Evolutionary conservation across 2,888 invertebrate genomes (phyloP).

Genomic region (Drosophila nr. perissopoda): DNA sequence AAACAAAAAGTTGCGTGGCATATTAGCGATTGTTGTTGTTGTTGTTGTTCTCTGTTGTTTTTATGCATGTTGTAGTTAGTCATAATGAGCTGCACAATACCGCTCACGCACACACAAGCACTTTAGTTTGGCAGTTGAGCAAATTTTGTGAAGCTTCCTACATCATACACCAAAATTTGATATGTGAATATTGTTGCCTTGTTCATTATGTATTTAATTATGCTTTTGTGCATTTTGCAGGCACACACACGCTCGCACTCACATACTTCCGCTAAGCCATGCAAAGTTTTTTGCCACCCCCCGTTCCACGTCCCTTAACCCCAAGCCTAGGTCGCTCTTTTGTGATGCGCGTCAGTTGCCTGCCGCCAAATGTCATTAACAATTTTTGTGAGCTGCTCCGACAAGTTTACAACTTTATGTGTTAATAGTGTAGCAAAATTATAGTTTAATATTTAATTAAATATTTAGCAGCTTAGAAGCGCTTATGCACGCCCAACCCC

Average conservation of each 20-base stretch:
- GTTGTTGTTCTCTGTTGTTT: conserved; percentile 3
- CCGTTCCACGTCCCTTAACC: background rate
- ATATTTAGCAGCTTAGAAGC: conserved; percentile 63
- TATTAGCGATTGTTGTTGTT: conserved; percentile 6
- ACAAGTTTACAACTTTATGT: conserved; percentile 69
- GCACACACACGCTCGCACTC: conserved; percentile 31
- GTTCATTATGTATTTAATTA: conserved; percentile 81
- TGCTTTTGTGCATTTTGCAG: conserved; percentile 74
- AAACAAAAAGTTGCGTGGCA: conserved; percentile 14
- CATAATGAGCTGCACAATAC: conserved; percentile 50
- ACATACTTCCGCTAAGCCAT: conserved; percentile 48
- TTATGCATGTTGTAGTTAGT: conserved; percentile 9
- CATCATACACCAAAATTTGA: conserved; percentile 45
- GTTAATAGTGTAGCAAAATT: conserved; percentile 67
- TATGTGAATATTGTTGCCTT: conserved; percentile 65
- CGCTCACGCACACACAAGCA: background rate
- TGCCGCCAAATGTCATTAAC: conserved; percentile 69
- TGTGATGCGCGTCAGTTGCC: conserved; percentile 26
- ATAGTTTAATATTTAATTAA: conserved; percentile 77
- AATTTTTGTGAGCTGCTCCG: conserved; percentile 62
- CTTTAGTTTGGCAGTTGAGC: conserved; percentile 51
- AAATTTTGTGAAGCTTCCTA: conserved; percentile 62
- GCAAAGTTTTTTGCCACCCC: conserved; percentile 43
- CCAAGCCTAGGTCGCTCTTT: background rate
- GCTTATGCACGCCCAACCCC: conserved; percentile 30